Conservation (phyloP, 2,113 vertebrate genomes). For the Bufo bufo region DNA sequence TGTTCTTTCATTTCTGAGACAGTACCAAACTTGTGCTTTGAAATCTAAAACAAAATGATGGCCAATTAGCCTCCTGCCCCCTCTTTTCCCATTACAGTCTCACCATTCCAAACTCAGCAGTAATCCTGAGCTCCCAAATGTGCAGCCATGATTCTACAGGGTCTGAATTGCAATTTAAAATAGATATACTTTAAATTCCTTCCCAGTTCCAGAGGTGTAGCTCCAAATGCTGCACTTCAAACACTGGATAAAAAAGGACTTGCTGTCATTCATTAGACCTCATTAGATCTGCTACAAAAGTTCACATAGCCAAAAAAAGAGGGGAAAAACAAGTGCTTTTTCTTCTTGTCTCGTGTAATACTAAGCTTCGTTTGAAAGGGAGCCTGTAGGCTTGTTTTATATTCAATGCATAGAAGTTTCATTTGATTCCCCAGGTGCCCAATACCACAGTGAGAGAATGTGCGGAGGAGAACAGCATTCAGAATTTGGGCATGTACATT, state of each 20-base stretch:
- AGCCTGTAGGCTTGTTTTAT: constrained; percentile 38
- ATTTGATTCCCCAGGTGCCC: constrained; percentile 40
- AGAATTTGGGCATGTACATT: constrained; percentile 27
- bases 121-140: neutral
- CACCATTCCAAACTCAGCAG: neutral
- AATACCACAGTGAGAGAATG: neutral
- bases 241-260: constrained; percentile 31
- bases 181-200: constrained; percentile 3
- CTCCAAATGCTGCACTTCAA: constrained; percentile 36
- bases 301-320: constrained; percentile 17
- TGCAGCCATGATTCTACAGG: neutral
- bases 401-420: constrained; percentile 37
- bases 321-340: constrained; percentile 16
- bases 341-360: constrained; percentile 26
- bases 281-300: constrained; percentile 30
- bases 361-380: constrained; percentile 15
- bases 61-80: constrained; percentile 6
- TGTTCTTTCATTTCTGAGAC: constrained; percentile 7
- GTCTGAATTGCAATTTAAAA: constrained; percentile 21
- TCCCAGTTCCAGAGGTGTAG: neutral
- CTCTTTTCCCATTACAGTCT: neutral
- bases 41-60: constrained; percentile 20
- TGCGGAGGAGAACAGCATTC: constrained; percentile 19
- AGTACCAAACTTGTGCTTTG: neutral
- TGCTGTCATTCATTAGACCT: constrained; percentile 45